Conservation (phyloP, 2,113 vertebrate genomes). For the Dissostichus mawsoni region DNA sequence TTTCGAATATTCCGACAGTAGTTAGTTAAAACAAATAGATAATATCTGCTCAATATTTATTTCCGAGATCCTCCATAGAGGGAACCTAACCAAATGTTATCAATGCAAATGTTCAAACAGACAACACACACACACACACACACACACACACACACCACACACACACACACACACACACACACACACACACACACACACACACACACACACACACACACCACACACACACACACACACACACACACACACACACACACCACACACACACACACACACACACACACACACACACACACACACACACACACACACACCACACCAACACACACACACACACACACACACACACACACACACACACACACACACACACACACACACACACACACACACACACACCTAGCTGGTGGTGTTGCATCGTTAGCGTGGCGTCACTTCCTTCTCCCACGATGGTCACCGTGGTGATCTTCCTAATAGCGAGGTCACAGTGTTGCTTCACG, state of each 20-base stretch:
- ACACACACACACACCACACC: too few species aligned
- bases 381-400: constrained; percentile 36
- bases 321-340: too few species aligned
- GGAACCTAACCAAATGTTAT: constrained; percentile 21
- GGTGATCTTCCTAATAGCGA: constrained; percentile 81
- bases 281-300: too few species aligned
- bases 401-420: constrained; percentile 78
- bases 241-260: too few species aligned
- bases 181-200: background rate
- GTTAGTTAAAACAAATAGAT: background rate
- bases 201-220: too few species aligned
- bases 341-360: too few species aligned
- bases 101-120: constrained; percentile 21
- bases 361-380: too few species aligned
- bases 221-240: too few species aligned
- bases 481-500: constrained; percentile 74
- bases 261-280: too few species aligned
- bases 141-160: background rate
- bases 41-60: background rate
- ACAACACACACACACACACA: background rate
- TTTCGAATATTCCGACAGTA: background rate
- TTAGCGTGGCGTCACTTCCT: constrained; percentile 64
- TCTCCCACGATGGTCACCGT: constrained; percentile 77
- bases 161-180: background rate
- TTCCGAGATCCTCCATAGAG: background rate